These are phyloP conservation scores for Chitala chitala DNA, from an alignment of 2,113 vertebrate genomes.

Conservation along the genomic window DNA sequence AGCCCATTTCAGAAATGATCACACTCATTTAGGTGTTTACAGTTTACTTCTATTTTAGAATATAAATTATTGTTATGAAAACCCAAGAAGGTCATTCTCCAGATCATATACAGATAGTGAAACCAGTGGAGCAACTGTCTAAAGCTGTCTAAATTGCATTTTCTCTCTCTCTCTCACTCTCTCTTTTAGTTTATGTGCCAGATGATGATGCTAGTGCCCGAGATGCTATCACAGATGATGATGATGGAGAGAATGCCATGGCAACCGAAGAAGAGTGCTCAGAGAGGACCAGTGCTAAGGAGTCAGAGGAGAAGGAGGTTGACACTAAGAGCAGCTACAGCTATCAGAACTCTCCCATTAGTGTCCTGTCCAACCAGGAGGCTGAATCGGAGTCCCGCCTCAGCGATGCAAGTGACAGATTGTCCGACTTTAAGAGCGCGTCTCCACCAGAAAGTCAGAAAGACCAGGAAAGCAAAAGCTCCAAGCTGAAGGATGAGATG, in stretches of 20 bases:
- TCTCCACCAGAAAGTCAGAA: conserved; percentile 71
- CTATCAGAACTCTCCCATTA: conserved; percentile 91
- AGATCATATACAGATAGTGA: background rate
- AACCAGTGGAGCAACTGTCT: background rate
- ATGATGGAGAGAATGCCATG: conserved; percentile 81
- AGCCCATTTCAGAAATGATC: too few relatives aligned
- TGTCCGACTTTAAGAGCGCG: conserved; percentile 82
- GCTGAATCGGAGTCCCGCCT: conserved; percentile 84
- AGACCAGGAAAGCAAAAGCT: conserved; percentile 56
- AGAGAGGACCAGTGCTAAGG: conserved; percentile 83
- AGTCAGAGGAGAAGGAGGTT: conserved; percentile 78
- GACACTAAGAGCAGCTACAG: conserved; percentile 88
- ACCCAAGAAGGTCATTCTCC: background rate
- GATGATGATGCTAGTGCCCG: conserved; percentile 79
- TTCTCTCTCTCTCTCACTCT: conserved; percentile 57
- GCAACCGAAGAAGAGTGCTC: conserved; percentile 76
- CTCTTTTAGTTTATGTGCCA: conserved; percentile 82
- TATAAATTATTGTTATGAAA: background rate
- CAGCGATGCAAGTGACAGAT: conserved; percentile 86
- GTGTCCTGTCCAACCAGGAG: conserved; percentile 89
- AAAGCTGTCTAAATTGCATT: conserved; percentile 1
- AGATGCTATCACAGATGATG: conserved; percentile 76
- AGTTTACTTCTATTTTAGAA: background rate
- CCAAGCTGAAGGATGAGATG: conserved; percentile 73
- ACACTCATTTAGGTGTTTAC: background rate